Base-by-base conservation (phyloP, 2,888 invertebrate genomes). In the Anoplius nigerrimus region DNA sequence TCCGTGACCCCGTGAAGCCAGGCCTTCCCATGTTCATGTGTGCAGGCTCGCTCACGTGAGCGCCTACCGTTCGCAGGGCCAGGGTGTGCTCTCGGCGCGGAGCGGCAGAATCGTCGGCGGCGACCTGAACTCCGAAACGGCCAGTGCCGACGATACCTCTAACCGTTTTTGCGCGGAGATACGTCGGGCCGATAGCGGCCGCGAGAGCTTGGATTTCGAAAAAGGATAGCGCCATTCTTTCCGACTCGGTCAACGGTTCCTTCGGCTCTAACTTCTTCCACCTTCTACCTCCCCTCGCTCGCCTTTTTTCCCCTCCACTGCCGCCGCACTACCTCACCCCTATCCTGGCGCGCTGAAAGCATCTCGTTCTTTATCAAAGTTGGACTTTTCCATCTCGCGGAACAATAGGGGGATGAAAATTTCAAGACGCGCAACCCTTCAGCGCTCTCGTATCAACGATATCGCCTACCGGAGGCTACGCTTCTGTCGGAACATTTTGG, bases 131-230 rank as follows among this genome's bases (percentile, higher is more conserved):
- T 3, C n/a, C 27, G 8, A 8, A 18, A 18, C 13, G 21, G 20
- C 52, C 8, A 22, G 51, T 54, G 46, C 34, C 16, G 42, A 66
- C 62, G 61, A 73, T 69, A 69, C 61, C 60, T 60, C 76, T 74
- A 76, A 78, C 75, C 72, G 75, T 72, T n/a, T n/a, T n/a, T 69
- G 76, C 67, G 69, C 71, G 74, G 62, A 72, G 64, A 78, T 77
- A 79, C 81, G 78, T 55, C 61, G 74, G 72, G 78, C 75, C 75
- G 75, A 79, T 79, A 76, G 71, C 45, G 64, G 51, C 63, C 72
- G 66, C 75, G 66, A 65, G 58, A 75, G 72, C 76, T 79, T 79
- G 74, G 76, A 80, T 82, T 82, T 81, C 78, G 75, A 74, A 13
- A 79, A 80, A 80, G 79, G 82, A 78, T 69, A 66, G 64, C 68